Evolutionary conservation across 2,888 invertebrate genomes (phyloP).

Genomic region (Tachina grossa): DNA sequence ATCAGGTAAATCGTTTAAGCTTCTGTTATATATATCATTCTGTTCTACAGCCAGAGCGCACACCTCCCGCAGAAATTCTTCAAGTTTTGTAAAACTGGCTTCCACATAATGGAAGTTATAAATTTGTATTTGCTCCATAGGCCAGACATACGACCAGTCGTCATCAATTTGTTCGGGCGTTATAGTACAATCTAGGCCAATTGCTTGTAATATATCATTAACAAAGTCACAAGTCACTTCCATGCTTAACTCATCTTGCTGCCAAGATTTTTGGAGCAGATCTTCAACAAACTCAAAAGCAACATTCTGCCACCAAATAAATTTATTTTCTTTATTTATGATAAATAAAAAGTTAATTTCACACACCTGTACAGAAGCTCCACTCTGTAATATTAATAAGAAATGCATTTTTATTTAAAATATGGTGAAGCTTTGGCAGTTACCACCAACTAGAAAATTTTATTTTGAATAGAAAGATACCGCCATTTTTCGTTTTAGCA

Average conservation of each 20-base stretch:
- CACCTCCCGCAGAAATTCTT: slow-evolving; percentile 55
- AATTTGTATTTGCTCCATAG: slow-evolving; percentile 56
- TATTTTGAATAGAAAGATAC: slow-evolving; percentile 8
- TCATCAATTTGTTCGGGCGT: slow-evolving; percentile 54
- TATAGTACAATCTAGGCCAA: slow-evolving; percentile 59
- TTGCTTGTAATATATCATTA: slow-evolving; percentile 40
- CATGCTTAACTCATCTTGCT: slow-evolving; percentile 29
- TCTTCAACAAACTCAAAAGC: slow-evolving; percentile 36
- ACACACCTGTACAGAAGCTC: slow-evolving; percentile 41
- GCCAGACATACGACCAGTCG: slow-evolving; percentile 56
- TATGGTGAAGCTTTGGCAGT: not conserved
- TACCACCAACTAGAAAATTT: not conserved
- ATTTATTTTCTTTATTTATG: not conserved
- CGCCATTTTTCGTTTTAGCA: not conserved
- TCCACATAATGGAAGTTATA: slow-evolving; percentile 65
- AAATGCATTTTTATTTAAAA: slow-evolving; percentile 43
- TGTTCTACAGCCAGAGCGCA: slow-evolving; percentile 23
- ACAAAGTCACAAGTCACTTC: slow-evolving; percentile 62
- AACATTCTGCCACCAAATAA: slow-evolving; percentile 14
- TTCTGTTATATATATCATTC: slow-evolving; percentile 26
- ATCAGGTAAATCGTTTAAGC: not conserved
- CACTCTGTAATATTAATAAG: slow-evolving; percentile 43
- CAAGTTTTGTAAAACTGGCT: slow-evolving; percentile 49
- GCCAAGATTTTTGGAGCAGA: slow-evolving; percentile 35
- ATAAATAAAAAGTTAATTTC: not conserved